Evolutionary conservation across 2,113 vertebrate genomes (phyloP), one percentile per base, ranked within the genome.

Genomic region (Stercorarius parasiticus): DNA sequence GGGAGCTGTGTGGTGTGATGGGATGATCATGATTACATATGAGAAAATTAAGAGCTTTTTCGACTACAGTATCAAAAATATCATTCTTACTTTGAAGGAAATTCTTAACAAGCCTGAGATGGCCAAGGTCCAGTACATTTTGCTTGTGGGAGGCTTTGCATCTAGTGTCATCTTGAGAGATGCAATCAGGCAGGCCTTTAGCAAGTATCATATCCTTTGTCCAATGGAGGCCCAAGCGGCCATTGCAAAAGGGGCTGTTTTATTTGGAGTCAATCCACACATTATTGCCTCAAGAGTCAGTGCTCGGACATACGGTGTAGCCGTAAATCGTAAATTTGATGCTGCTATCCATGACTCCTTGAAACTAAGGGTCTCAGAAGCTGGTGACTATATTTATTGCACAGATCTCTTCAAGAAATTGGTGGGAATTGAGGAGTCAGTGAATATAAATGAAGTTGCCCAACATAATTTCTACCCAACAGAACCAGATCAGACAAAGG

Each of bases 121-220:
- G 22, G 34, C 34, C 26, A 77, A 49, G 8, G 67, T 93, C 43
- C 59, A 47, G 65, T 96, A 91, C 34, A 90, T 97, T 88, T 88
- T 96, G 45, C 93, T 97, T 49, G 93, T 95, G 62, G 93, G 95
- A 73, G 89, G 96, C 45, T 97, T 96, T 93, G 89, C 86, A 0
- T 80, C 76, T 38, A 93, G 91, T 18, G 27, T 80, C 19, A 90
- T 91, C 53, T 13, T 97, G 89, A 61, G 83, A 78, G 83, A 96
- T 34, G 86, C 21, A 0, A n/a, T 97, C 50, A 72, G 29, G 10
- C 3, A 93, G 56, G 67, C 40, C 42, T 95, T 96, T 36, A 45
- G 90, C 43, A 20, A 53, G 16, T 93, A 56, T 64, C 38, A 59
- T 27, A 38, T 93, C 72, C 72, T 95, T 34, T 96, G 92, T 76